Percentiles rank a stretch among this genome's conserved stretches.
Conservation (phyloP, 1,140 invertebrate genomes). For the Sesamia nonagrioides region DNA sequence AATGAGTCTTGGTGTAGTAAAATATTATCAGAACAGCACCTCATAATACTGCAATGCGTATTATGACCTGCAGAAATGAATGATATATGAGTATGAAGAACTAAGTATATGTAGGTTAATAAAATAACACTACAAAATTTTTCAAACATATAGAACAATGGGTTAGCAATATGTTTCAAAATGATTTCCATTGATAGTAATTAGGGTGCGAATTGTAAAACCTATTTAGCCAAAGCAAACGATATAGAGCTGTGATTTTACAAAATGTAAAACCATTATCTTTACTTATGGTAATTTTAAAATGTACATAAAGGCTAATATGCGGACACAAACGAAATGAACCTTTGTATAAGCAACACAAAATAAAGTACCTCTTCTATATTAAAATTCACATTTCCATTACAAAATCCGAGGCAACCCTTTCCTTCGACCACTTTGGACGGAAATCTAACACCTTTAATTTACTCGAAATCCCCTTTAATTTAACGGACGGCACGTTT, state of each 20-base stretch:
- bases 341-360: conserved; percentile 43
- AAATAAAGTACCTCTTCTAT: conserved; percentile 35
- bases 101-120: too few species aligned
- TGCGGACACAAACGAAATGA: conserved; percentile 13
- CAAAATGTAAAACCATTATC: conserved; percentile 35
- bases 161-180: too few species aligned
- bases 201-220: too few species aligned
- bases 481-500: conserved; percentile 73
- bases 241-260: conserved; percentile 24
- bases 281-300: conserved; percentile 48
- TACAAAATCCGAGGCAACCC: conserved; percentile 44
- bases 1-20: too few species aligned
- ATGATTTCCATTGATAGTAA: too few species aligned
- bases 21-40: too few species aligned
- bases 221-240: conserved; percentile 28
- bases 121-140: too few species aligned
- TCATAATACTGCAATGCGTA: too few species aligned
- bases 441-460: conserved; percentile 75
- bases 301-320: conserved; percentile 44
- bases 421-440: conserved; percentile 56
- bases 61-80: too few species aligned
- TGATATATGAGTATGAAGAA: too few species aligned
- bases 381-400: conserved; percentile 51
- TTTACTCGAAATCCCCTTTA: conserved; percentile 75
- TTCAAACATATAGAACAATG: too few species aligned